Conservation (phyloP, 2,113 vertebrate genomes). For the Grallaria varia region DNA sequence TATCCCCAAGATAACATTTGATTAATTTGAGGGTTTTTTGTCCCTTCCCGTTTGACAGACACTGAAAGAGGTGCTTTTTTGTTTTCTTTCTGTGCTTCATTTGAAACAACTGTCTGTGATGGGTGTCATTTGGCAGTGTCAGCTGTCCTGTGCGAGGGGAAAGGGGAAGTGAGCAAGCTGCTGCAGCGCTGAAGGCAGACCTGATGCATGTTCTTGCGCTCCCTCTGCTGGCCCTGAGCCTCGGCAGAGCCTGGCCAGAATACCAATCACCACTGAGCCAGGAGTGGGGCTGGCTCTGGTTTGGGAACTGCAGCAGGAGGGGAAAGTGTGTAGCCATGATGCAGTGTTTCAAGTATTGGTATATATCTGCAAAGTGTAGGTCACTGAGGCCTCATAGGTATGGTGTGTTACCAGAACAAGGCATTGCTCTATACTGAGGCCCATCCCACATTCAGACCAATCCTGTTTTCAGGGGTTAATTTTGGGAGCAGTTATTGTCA, state of each 20-base stretch:
- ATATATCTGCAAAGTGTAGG: neutral
- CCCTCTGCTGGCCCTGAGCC: neutral
- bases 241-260: neutral
- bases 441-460: rapidly evolving
- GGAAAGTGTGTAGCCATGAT: rapidly evolving
- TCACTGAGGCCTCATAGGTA: rapidly evolving
- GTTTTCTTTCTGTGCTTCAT: neutral
- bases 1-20: neutral
- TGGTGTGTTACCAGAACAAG: neutral
- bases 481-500: neutral
- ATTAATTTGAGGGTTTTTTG: neutral
- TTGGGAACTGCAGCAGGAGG: neutral
- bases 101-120: neutral
- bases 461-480: neutral
- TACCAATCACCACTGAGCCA: neutral
- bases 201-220: neutral
- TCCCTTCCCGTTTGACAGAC: neutral
- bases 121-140: neutral
- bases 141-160: neutral
- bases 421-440: neutral
- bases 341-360: neutral
- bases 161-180: neutral
- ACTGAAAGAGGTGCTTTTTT: neutral
- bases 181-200: neutral
- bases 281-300: neutral